Evolutionary conservation across 1,140 invertebrate species (phyloP), one percentile per base, ranked within the genome.

Genomic region (Eciton burchellii): DNA sequence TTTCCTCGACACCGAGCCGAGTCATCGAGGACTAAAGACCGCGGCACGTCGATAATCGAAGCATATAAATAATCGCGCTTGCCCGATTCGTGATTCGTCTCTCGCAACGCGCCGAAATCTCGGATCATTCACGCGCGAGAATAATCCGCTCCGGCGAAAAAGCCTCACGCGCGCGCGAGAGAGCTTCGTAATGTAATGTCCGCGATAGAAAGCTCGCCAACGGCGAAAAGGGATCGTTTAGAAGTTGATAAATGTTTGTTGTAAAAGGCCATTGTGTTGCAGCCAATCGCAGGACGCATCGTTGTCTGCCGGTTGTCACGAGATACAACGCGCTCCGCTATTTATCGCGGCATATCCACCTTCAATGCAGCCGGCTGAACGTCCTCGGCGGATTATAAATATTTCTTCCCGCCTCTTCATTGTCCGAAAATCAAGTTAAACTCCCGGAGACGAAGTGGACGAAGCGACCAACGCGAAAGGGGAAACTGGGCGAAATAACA

Each of bases 31-130:
- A n/a, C n/a, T 68, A 66, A 68, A 68, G 11, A 26, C 35, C 24
- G 21, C 47, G n/a, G 0, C 29, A 56, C 35, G 41, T 26, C n/a
- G 21, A 35, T 68, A 56, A 76, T 49, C 26, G 57, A 63, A 24
- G 43, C 47, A 57, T 76, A 65, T 76, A 65, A 76, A 65, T 65
- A 76, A 76, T 63, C 19, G 43, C 26, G 26, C 19, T 49, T n/a
- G 43, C 63, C n/a, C 43, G 21, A 73, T 41, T 45, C 29, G 29
- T 9, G 26, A 45, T 0, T n/a, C 21, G 65, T 76, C 65, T 14
- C n/a, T 16, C 14, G 57, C 43, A 52, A 76, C 29, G 60, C 47
- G 60, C 5, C 12, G 45, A 76, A 65, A 65, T 47, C 52, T 45
- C 24, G 59, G 63, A 9, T 8, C 14, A 4, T 54, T 26, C 52